A percentile compares a stretch with the other conserved stretches of the same genome.
Evolutionary conservation across 2,797 vertebrate species (phyloP).

Genomic region (Gymnoscopelus microlampas): DNA sequence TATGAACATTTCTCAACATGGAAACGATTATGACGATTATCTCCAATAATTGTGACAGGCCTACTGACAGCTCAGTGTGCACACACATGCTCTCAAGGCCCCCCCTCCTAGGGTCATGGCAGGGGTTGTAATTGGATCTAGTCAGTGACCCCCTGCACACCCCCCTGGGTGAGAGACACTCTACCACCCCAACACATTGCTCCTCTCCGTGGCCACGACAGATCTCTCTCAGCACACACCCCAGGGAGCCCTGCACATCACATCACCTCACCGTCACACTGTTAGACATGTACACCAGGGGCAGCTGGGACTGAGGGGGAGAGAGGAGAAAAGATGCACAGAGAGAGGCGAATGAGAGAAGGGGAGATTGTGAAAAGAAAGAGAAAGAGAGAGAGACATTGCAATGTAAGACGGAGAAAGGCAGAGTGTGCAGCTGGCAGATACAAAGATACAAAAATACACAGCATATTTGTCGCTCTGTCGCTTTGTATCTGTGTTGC

Average conservation of each 20-base stretch:
- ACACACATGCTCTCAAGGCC: neutral
- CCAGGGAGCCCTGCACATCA: constrained; percentile 33
- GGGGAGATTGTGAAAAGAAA: neutral
- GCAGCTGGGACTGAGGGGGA: constrained; percentile 13
- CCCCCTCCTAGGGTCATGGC: constrained; percentile 18
- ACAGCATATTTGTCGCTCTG: no score
- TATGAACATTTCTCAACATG: no score
- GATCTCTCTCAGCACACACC: constrained; percentile 8
- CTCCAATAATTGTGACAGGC: neutral
- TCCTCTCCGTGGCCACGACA: constrained; percentile 33
- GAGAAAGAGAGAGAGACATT: neutral
- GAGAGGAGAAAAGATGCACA: neutral
- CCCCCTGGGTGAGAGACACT: constrained; percentile 27
- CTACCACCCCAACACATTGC: constrained; percentile 27
- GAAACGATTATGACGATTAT: no score
- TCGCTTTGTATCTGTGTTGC: no score
- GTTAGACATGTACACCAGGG: constrained; percentile 33
- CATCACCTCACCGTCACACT: constrained; percentile 34
- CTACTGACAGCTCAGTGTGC: neutral
- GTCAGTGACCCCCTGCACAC: constrained; percentile 10
- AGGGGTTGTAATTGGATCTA: constrained; percentile 54
- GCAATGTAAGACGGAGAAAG: constrained; percentile 1
- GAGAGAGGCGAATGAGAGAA: neutral
- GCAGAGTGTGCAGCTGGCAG: neutral
- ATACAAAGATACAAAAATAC: no score